Percentiles rank a stretch among this genome's conserved stretches.
Evolutionary conservation across 2,113 vertebrate species (phyloP).

Genomic region (Cyanocitta stelleri): DNA sequence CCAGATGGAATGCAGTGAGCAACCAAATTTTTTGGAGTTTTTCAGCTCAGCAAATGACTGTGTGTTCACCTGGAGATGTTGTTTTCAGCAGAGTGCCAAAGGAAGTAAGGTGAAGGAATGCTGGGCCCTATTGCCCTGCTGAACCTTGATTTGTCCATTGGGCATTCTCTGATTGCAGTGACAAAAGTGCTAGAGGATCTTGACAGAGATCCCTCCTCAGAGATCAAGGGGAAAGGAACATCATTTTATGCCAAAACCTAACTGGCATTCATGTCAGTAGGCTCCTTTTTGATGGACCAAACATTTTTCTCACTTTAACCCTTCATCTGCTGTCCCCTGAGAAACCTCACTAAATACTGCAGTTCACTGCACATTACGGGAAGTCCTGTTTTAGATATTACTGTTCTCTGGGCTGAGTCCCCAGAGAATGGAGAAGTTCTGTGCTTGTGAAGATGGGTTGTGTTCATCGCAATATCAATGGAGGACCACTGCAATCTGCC

Average conservation of each 20-base stretch:
- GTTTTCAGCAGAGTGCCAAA: background rate
- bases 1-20: background rate
- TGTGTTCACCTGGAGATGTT: background rate
- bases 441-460: background rate
- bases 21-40: background rate
- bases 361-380: background rate
- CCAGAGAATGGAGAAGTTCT: background rate
- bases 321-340: background rate
- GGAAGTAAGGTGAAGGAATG: background rate
- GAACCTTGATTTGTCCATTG: background rate
- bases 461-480: background rate
- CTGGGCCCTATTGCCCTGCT: background rate
- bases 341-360: background rate
- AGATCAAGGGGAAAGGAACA: background rate
- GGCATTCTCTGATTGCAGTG: background rate
- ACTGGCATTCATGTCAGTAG: background rate
- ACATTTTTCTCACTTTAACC: background rate
- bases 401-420: background rate
- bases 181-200: background rate
- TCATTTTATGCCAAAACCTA: background rate
- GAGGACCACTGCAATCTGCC: background rate
- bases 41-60: constrained; percentile 34
- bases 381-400: background rate
- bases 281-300: background rate
- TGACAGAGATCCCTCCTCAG: background rate